phyloP scores from a whole-genome alignment of 2,113 vertebrate species.

The Calyptomena viridis region DNA sequence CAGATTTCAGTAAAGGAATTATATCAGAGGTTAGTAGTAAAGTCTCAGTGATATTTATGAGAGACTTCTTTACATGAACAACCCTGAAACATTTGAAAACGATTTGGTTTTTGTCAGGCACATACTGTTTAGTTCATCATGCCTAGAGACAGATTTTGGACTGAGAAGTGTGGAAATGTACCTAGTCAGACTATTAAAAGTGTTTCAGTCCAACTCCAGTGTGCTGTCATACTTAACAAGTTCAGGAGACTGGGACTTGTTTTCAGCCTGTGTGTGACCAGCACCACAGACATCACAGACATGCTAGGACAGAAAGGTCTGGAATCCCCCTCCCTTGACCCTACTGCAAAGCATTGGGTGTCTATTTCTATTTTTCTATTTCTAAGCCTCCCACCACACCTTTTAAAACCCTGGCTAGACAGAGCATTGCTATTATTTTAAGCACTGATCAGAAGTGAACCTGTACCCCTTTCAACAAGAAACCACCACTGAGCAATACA shows the following conservation, averaged over 20 bases:
- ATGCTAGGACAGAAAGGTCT: accelerated
- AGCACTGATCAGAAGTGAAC: background rate
- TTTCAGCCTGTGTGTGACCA: background rate
- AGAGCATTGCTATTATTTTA: background rate
- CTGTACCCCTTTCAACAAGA: background rate
- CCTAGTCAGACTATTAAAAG: background rate
- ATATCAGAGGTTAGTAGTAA: background rate
- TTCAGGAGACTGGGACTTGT: background rate
- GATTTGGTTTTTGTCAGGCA: background rate
- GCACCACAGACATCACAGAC: accelerated
- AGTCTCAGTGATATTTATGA: background rate
- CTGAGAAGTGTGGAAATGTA: background rate
- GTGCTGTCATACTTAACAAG: background rate
- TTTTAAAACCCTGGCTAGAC: background rate
- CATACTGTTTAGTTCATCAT: background rate
- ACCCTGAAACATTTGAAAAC: slow-evolving; percentile 11
- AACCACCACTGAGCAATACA: background rate
- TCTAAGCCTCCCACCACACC: background rate
- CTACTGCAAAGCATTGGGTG: background rate
- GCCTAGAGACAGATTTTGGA: background rate
- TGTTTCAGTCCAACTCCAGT: background rate
- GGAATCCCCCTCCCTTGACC: background rate
- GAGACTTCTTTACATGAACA: background rate
- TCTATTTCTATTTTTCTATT: background rate
- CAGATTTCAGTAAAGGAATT: background rate